These are phyloP conservation scores for Tubulanus polymorphus DNA, from an alignment of 2,888 invertebrate species.

Conservation along the genomic window DNA sequence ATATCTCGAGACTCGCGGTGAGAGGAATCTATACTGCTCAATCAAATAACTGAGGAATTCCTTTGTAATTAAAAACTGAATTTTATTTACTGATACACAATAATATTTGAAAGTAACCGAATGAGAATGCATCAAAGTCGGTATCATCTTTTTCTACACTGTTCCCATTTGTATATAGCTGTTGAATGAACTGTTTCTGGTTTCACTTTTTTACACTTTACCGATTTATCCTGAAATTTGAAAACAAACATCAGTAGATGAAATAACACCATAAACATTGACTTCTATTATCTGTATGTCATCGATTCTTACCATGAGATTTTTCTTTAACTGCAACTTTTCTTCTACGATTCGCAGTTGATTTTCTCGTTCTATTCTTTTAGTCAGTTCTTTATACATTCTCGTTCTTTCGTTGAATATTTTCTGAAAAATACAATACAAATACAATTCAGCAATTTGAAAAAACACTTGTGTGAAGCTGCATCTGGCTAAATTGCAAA, in stretches of 20 bases:
- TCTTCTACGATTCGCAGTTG: constrained; percentile 41
- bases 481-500: constrained; percentile 7
- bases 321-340: constrained; percentile 46
- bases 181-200: constrained; percentile 41
- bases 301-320: constrained; percentile 31
- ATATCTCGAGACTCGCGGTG: too few relatives aligned
- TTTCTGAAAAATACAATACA: constrained; percentile 26
- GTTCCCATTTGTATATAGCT: constrained; percentile 47
- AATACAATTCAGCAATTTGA: too few relatives aligned
- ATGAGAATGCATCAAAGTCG: not conserved
- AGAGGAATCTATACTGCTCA: too few relatives aligned
- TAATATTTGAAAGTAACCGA: too few relatives aligned
- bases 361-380: constrained; percentile 46
- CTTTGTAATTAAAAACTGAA: too few relatives aligned
- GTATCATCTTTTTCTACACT: constrained; percentile 41
- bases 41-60: too few relatives aligned
- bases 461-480: not conserved
- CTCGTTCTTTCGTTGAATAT: constrained; percentile 29
- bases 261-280: not conserved
- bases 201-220: constrained; percentile 33
- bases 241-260: not conserved
- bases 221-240: constrained; percentile 35
- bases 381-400: constrained; percentile 42
- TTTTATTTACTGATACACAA: too few relatives aligned
- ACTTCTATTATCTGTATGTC: too few relatives aligned